A percentile compares a stretch with the other conserved stretches of the same genome.
These are phyloP conservation scores for Sminthurinus aureus DNA, from an alignment of 2,888 invertebrate genomes.

Conservation along the genomic window DNA sequence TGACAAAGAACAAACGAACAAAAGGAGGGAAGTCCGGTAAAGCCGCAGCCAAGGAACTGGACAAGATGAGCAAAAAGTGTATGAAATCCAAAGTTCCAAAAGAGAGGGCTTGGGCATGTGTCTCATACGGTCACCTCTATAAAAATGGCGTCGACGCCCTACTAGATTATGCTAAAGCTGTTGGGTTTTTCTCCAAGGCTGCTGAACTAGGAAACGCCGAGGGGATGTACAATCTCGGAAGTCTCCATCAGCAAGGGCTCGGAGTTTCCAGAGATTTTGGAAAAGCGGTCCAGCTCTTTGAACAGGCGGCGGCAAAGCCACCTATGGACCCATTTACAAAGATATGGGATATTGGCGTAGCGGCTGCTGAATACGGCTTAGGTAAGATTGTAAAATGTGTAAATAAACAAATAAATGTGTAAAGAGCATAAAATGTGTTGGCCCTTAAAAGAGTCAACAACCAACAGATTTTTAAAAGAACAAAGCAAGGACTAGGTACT, in stretches of 20 bases:
- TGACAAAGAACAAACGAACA: not conserved
- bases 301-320: not conserved
- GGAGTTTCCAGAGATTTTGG: not conserved
- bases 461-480: too few relatives aligned
- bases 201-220: not conserved
- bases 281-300: not conserved
- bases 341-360: not conserved
- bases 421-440: too few relatives aligned
- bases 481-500: too few relatives aligned
- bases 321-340: not conserved
- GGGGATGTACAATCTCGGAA: not conserved
- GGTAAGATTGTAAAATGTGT: too few relatives aligned
- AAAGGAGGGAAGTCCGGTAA: not conserved
- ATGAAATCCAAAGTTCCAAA: not conserved
- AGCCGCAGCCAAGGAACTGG: not conserved
- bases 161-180: not conserved
- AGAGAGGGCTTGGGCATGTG: not conserved
- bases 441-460: too few relatives aligned
- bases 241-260: not conserved
- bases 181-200: not conserved
- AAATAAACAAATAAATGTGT: too few relatives aligned
- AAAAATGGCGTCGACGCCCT: not conserved
- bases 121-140: constrained; percentile 7
- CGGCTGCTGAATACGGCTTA: not conserved
- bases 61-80: not conserved